Base-by-base conservation (phyloP, 2,113 vertebrate species). In the Spea bombifrons region DNA sequence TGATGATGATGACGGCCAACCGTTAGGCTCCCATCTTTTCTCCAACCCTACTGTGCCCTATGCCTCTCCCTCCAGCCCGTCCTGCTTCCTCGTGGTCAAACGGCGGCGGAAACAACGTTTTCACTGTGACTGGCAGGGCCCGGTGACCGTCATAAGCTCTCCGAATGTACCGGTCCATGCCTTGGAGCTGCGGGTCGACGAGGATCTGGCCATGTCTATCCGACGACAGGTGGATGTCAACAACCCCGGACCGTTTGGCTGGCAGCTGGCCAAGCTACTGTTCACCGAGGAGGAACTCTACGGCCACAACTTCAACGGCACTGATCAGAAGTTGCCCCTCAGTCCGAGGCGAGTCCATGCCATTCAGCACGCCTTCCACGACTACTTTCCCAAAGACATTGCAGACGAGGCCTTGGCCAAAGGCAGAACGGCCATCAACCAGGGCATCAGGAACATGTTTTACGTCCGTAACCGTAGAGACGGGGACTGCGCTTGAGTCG, bases 401-500 rank as follows among this genome's bases (percentile, higher is more conserved):
- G 76, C 70, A 12, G 76, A 79, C 4, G 76, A 79, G 50, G 76
- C 76, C 4, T 50, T 79, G 15, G 76, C 76, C 49, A 79, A 73
- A 57, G 76, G 76, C 7, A 59, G 76, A 48, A 79, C 76, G 0
- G 76, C 76, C 9, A 79, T 79, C 13, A 79, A 79, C 50, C 76
- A 79, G 70, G 76, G 76, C 0, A 79, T 79, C 48, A 66, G 76
- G 63, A 79, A 79, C 63, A 79, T 79, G 76, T 79, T 79, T 47
- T 79, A 79, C 46, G 76, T 79, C 1, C 76, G 76, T 30, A 79
- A 73, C 50, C 76, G 76, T 0, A 79, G 70, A 55, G 76, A 79
- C 48, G 70, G 70, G 9, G 80, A 72, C 7, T 71, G 17, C 65
- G 4, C 17, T 7, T 82, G 48, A 68, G 7, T 47, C 16, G 3